Conservation (phyloP, 1,140 invertebrate genomes). For the Caerostris extrusa region DNA sequence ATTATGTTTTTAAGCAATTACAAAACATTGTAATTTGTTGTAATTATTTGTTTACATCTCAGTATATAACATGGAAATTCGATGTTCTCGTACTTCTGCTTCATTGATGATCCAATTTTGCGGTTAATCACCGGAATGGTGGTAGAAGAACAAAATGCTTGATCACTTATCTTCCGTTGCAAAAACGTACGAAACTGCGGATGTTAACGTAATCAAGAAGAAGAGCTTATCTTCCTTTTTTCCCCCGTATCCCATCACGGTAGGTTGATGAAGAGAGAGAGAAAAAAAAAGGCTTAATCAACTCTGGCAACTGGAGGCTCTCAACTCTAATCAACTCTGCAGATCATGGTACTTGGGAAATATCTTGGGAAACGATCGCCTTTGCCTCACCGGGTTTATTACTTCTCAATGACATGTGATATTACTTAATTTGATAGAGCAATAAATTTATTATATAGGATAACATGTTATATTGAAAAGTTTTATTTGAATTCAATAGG, state of each 20-base stretch:
- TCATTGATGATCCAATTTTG: too few species aligned
- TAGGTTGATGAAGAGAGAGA: not conserved
- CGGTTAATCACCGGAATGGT: too few species aligned
- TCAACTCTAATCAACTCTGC: not conserved
- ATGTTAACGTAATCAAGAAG: slow-evolving; percentile 29
- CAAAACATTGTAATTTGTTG: too few species aligned
- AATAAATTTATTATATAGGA: not conserved
- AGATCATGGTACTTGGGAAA: not conserved
- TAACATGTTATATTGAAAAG: too few species aligned
- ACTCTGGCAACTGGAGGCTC: too few species aligned
- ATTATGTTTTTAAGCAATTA: too few species aligned
- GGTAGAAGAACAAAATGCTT: not conserved
- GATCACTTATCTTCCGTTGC: slow-evolving; percentile 1
- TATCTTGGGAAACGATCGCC: not conserved
- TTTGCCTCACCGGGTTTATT: not conserved
- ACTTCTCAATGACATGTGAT: not conserved
- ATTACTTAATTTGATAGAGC: not conserved
- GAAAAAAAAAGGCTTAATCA: not conserved
- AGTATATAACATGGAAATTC: too few species aligned
- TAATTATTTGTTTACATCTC: too few species aligned
- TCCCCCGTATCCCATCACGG: not conserved
- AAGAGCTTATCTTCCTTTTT: not conserved
- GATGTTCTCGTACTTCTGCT: too few species aligned
- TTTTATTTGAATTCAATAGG: too few species aligned
- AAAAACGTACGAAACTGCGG: not conserved